These are phyloP conservation scores for Drosophila hamatofila DNA, from an alignment of 2,888 invertebrate species.

Conservation along the genomic window DNA sequence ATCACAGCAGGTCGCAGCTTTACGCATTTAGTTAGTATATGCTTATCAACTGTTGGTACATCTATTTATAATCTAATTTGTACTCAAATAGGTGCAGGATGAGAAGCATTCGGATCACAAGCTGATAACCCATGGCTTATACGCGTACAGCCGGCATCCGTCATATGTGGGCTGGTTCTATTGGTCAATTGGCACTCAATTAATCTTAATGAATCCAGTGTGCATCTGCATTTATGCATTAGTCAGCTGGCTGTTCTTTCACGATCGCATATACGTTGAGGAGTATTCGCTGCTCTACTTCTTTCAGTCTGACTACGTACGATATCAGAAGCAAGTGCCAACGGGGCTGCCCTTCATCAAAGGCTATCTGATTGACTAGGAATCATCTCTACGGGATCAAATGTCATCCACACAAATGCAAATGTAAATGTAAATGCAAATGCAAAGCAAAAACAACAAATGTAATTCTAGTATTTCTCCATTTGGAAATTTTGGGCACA, in stretches of 20 bases:
- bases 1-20: slow-evolving; percentile 97
- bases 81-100: slow-evolving; percentile 88
- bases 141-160: slow-evolving; percentile 94
- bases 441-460: slow-evolving; percentile 27
- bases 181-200: slow-evolving; percentile 99
- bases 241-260: slow-evolving; percentile 97
- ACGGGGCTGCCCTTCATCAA: slow-evolving; percentile 95
- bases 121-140: slow-evolving; percentile 96
- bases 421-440: slow-evolving; percentile 22
- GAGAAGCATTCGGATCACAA: slow-evolving; percentile 92
- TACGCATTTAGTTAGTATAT: slow-evolving; percentile 91
- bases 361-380: slow-evolving; percentile 87
- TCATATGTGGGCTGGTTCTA: slow-evolving; percentile 99
- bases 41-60: slow-evolving; percentile 9
- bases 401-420: slow-evolving; percentile 65
- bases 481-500: slow-evolving; percentile 17
- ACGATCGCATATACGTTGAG: slow-evolving; percentile 93
- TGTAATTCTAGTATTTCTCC: slow-evolving; percentile 30
- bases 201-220: slow-evolving; percentile 95
- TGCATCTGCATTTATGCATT: slow-evolving; percentile 92
- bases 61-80: neutral
- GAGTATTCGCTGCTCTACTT: slow-evolving; percentile 95
- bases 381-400: slow-evolving; percentile 10
- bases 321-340: slow-evolving; percentile 93
- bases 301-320: slow-evolving; percentile 94